Base-by-base conservation (phyloP, 1,140 invertebrate genomes). In the Saccostrea glomerata region DNA sequence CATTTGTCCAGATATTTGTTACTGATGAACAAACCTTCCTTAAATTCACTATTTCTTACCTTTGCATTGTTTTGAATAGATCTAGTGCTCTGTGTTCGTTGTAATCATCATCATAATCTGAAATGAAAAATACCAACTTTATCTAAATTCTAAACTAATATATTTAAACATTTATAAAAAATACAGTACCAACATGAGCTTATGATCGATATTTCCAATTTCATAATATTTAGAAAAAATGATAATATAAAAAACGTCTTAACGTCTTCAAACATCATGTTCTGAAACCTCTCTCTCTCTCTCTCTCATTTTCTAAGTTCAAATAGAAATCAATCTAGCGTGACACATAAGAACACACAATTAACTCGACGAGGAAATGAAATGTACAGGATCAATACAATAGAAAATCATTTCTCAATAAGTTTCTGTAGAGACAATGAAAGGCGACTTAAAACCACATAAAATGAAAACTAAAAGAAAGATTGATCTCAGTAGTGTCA, bases 41-140 rank as follows among this genome's bases (percentile, higher is more conserved):
- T 36, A 36, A 36, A 9, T 47, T 47, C 6, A n/a, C 58, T 0
- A 30, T 77, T 11, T 63, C 70, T 77, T 77, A 77, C 70, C 70
- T 77, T 30, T 77, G 25, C 70, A 77, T 77, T 77, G 23, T 30
- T 36, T 77, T 77, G 70, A 77, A 77, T 77, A 77, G 25, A 25
- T 77, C 70, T 77, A 77, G 30, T 25, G 70, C 70, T 36, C 30
- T 77, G 70, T 77, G 23, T 25, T 77, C 25, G 15, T 77, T 77
- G 17, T 77, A 77, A 77, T 77, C 70, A 36, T 77, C 70, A 36
- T 77, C 70, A 25, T 77, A 77, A 77, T 77, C 70, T 77, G 70
- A 30, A 77, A 63, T 6, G n/a, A 63, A 15, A 63, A 47, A 36
- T 36, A 36, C 2, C 30, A 36, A 36, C 30, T 36, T 36, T 36